Evolutionary conservation across 2,797 vertebrate genomes (phyloP), one percentile per base, ranked within the genome.

Genomic region (Perodicticus potto): DNA sequence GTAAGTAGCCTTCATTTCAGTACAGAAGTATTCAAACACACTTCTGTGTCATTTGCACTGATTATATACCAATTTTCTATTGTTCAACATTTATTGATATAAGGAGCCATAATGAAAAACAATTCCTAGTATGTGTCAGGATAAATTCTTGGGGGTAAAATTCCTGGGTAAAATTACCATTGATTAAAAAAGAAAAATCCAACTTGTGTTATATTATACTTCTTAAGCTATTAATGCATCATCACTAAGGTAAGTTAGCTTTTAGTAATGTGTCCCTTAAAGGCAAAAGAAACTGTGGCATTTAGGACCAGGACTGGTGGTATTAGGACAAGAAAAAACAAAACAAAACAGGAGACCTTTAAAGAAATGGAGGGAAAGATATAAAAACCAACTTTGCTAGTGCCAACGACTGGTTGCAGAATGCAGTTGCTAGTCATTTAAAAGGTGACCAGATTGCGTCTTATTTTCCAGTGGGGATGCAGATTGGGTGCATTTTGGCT

Each of bases 401-500:
- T 69, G 76, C 49, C 74, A 88, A 91, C 74, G 90, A 97, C 90
- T 73, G 93, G 94, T 82, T 93, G 90, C 14, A 92, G 25, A 65
- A 53, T 34, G 7, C 11, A 86, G 94, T 92, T 96, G 94, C 87
- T 96, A 65, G 94, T 96, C 86, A 94, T 93, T 91, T 59, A 81
- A 93, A 83, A 93, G 81, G 43, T 94, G 97, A 91, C 92, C 97
- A 97, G 96, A 98, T 43, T 91, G 95, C 63, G 82, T 97, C 96
- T 95, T 95, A 91, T 97, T 97, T 95, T 95, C 93, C 96, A 74
- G 65, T 65, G 59, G 85, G 90, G 93, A 97, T 96, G 95, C 94
- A 91, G 96, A 97, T 96, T 97, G 97, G 96, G 96, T 97, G 96
- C 89, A 96, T 98, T 96, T 96, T 94, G 96, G 89, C 96, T 97